These are phyloP conservation scores for Apostichopus californicus DNA, from an alignment of 35 echinoderm and acorn worm species.

Conservation along the genomic window DNA sequence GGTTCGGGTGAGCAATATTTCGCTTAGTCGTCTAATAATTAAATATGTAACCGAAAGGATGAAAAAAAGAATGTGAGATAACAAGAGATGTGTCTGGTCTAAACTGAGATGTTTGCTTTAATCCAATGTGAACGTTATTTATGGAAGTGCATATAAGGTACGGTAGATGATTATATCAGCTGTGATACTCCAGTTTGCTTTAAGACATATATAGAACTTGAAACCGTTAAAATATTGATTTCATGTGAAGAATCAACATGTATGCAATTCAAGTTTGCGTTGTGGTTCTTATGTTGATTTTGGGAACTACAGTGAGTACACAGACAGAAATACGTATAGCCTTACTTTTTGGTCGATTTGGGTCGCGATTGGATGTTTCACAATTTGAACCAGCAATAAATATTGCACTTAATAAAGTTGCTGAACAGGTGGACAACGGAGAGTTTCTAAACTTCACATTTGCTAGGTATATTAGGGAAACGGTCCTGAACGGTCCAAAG, in stretches of 20 bases:
- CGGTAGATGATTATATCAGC: too few species aligned
- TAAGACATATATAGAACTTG: too few species aligned
- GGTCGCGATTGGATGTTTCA: neutral
- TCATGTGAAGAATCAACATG: neutral
- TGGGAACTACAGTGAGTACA: neutral
- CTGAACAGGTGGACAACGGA: neutral
- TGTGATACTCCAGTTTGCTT: too few species aligned
- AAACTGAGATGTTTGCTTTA: too few species aligned
- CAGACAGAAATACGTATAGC: neutral
- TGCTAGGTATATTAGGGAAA: neutral
- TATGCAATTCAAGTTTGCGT: neutral
- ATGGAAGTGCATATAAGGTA: too few species aligned
- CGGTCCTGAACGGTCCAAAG: neutral
- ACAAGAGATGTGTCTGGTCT: too few species aligned
- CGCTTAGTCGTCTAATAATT: too few species aligned
- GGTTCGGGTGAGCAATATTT: too few species aligned
- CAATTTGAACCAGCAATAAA: neutral
- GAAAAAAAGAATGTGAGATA: too few species aligned
- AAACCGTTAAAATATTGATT: too few species aligned
- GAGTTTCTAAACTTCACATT: constrained; percentile 12
- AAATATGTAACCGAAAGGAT: too few species aligned
- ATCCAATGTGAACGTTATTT: too few species aligned
- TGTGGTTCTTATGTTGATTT: neutral
- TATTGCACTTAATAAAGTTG: neutral
- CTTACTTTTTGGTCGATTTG: neutral